phyloP scores from a whole-genome alignment of 2,797 vertebrate species.

The Rhabdomys pumilio region DNA sequence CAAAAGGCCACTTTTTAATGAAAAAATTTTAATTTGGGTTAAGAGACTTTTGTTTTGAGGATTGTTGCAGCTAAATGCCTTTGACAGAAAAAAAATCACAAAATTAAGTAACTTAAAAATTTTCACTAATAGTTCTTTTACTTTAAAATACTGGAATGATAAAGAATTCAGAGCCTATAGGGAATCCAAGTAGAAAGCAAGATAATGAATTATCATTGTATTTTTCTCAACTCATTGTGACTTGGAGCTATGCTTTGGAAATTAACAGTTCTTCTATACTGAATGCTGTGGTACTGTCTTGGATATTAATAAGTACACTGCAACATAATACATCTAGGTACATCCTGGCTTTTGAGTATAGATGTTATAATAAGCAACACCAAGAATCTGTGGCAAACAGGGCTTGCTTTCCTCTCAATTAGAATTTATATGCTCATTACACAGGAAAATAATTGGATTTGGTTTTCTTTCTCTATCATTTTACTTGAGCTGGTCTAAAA shows the following conservation, averaged over 20 bases:
- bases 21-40: neutral
- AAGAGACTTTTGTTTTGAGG: neutral
- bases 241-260: neutral
- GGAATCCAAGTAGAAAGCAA: neutral
- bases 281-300: neutral
- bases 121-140: constrained; percentile 43
- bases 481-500: neutral
- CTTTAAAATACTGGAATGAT: neutral
- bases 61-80: neutral
- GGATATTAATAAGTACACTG: neutral
- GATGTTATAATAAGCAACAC: neutral
- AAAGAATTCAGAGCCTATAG: neutral
- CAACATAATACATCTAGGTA: neutral
- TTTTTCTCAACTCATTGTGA: neutral
- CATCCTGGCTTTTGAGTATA: neutral
- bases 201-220: neutral
- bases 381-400: neutral
- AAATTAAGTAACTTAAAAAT: neutral
- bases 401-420: neutral
- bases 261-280: neutral
- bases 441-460: neutral
- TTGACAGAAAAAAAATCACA: constrained; percentile 19
- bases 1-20: neutral
- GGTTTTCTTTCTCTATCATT: neutral
- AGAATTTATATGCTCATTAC: neutral